Evolutionary conservation across 1,140 invertebrate genomes (phyloP).

Genomic region (Drosophila pachea): DNA sequence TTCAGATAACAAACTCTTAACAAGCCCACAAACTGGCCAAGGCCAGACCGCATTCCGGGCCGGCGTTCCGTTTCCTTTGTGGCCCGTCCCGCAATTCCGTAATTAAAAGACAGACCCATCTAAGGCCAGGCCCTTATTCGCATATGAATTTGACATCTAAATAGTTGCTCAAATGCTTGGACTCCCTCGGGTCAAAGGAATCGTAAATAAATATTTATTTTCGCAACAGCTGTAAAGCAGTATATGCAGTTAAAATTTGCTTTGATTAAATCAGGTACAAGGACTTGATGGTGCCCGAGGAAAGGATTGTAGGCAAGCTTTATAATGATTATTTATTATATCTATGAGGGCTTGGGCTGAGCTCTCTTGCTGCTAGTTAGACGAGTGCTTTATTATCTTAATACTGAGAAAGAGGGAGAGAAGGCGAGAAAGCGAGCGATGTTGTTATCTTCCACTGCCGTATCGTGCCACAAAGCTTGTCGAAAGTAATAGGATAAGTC

Average conservation of each 20-base stretch:
- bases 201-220: neutral
- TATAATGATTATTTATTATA: too few species aligned
- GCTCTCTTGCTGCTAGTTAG: too few species aligned
- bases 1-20: conserved; percentile 39
- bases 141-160: neutral
- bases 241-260: too few species aligned
- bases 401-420: neutral
- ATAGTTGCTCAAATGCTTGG: neutral
- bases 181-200: neutral
- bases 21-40: conserved; percentile 19
- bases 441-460: too few species aligned
- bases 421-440: neutral
- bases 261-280: too few species aligned
- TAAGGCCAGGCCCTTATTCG: neutral
- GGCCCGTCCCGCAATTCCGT: neutral
- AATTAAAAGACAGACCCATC: neutral
- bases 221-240: neutral
- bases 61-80: neutral
- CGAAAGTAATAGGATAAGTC: too few species aligned
- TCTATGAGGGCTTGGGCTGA: too few species aligned
- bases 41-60: conserved; percentile 11
- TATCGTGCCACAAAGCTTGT: too few species aligned
- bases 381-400: neutral
- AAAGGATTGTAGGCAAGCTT: too few species aligned
- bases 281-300: too few species aligned